Conservation (phyloP, 2,888 invertebrate species). For the Cheilosia vulpina region DNA sequence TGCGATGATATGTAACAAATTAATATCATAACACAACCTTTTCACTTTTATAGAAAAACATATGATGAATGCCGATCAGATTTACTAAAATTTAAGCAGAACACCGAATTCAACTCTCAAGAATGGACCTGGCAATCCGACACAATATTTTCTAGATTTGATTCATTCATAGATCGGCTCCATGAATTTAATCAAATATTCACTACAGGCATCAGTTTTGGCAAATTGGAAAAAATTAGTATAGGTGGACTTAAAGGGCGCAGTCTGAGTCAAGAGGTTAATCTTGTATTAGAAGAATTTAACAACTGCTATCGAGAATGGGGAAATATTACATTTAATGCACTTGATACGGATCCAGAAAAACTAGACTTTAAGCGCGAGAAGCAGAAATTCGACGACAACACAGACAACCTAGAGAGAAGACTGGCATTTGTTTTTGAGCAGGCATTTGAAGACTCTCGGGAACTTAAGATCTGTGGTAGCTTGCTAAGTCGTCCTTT, state of each 20-base stretch:
- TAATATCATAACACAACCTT: background rate
- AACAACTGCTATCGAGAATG: slow-evolving; percentile 79
- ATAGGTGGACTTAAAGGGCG: slow-evolving; percentile 89
- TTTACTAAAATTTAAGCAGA: slow-evolving; percentile 80
- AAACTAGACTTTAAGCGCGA: slow-evolving; percentile 88
- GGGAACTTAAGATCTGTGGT: slow-evolving; percentile 89
- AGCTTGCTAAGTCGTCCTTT: slow-evolving; percentile 89
- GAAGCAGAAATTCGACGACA: slow-evolving; percentile 86
- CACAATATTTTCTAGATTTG: slow-evolving; percentile 88
- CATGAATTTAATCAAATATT: slow-evolving; percentile 88
- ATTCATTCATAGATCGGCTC: slow-evolving; percentile 87
- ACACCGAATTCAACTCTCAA: slow-evolving; percentile 84
- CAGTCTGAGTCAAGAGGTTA: slow-evolving; percentile 85
- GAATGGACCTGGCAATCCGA: slow-evolving; percentile 91
- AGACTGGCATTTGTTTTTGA: slow-evolving; percentile 91
- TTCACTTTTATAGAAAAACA: slow-evolving; percentile 78
- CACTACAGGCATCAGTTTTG: slow-evolving; percentile 91
- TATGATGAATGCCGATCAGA: slow-evolving; percentile 84
- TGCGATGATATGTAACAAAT: background rate
- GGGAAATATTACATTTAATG: slow-evolving; percentile 88
- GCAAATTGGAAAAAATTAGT: slow-evolving; percentile 94
- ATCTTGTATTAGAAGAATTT: slow-evolving; percentile 81
- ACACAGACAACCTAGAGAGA: slow-evolving; percentile 89
- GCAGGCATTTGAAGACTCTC: slow-evolving; percentile 92
- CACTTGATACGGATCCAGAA: slow-evolving; percentile 89